These are phyloP conservation scores for Onychomys torridus DNA, from an alignment of 2,797 vertebrate genomes.

Conservation along the genomic window DNA sequence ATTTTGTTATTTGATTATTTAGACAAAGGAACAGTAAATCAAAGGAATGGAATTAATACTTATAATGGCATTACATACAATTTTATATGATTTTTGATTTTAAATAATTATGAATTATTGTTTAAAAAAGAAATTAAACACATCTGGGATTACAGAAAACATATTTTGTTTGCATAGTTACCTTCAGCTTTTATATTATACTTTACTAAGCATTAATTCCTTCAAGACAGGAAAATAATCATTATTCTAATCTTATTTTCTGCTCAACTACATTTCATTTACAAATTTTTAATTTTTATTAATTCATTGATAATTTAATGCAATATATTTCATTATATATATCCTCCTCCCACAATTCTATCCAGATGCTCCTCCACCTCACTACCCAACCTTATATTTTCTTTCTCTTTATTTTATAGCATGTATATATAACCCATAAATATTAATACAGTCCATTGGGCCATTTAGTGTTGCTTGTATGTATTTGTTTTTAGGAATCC, in stretches of 20 bases:
- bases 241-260: neutral
- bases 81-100: neutral
- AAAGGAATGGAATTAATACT: slow-evolving; percentile 21
- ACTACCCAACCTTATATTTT: neutral
- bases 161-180: neutral
- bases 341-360: too few relatives aligned
- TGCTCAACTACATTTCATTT: neutral
- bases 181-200: neutral
- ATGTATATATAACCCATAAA: neutral
- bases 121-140: slow-evolving; percentile 26
- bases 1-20: slow-evolving; percentile 61
- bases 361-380: neutral
- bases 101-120: neutral
- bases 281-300: neutral
- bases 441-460: neutral
- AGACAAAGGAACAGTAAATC: neutral
- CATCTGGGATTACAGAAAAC: neutral
- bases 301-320: neutral
- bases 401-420: neutral
- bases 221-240: neutral
- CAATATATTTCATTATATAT: neutral
- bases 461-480: neutral
- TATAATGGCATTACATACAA: slow-evolving; percentile 14
- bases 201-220: slow-evolving; percentile 9
- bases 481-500: neutral